phyloP scores from a whole-genome alignment of 2,888 invertebrate species.

The Asteroscopus sphinx region DNA sequence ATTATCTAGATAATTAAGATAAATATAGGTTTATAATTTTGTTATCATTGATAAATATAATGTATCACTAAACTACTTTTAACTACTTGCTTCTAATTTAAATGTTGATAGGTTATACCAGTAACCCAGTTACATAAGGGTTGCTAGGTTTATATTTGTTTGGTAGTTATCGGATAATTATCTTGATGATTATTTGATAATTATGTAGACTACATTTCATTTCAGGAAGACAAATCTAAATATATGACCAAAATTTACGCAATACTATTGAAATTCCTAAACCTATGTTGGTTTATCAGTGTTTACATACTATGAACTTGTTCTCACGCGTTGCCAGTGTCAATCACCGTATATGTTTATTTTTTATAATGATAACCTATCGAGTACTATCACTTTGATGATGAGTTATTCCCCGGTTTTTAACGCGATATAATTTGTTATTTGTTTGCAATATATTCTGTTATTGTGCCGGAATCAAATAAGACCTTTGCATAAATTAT shows the following conservation, averaged over 20 bases:
- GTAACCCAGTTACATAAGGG: too few species aligned
- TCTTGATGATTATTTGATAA: too few species aligned
- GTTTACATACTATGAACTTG: slow-evolving; percentile 36
- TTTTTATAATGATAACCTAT: slow-evolving; percentile 49
- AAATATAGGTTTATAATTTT: too few species aligned
- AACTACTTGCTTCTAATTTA: too few species aligned
- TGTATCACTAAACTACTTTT: too few species aligned
- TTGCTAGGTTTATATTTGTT: too few species aligned
- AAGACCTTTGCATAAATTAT: too few species aligned
- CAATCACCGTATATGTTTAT: slow-evolving; percentile 54
- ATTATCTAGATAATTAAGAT: too few species aligned
- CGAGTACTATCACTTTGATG: slow-evolving; percentile 6
- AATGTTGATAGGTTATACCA: too few species aligned
- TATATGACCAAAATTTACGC: slow-evolving; percentile 10
- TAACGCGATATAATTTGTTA: slow-evolving; percentile 2
- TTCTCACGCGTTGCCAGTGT: slow-evolving; percentile 57
- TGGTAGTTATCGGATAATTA: too few species aligned
- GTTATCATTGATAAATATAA: too few species aligned
- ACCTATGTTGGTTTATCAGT: slow-evolving; percentile 38
- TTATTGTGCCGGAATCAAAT: neutral
- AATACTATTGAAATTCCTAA: slow-evolving; percentile 33
- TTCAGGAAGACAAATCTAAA: neutral
- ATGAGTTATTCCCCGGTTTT: slow-evolving; percentile 33
- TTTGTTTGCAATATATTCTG: slow-evolving; percentile 4
- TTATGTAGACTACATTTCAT: too few species aligned